phyloP scores from a whole-genome alignment of 2,888 invertebrate species.

The Calephelis perditalis region DNA sequence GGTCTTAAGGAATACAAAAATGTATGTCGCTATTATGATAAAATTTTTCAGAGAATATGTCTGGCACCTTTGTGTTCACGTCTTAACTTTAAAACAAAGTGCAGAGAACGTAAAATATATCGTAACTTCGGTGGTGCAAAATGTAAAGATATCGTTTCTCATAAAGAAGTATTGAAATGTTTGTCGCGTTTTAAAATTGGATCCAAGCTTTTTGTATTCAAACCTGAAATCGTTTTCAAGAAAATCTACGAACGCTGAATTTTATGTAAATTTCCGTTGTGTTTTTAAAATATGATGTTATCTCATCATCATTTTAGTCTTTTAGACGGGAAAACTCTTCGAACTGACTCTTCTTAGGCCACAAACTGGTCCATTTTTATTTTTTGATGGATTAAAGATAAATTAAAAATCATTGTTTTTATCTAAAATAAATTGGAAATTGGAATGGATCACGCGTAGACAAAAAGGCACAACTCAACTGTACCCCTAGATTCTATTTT shows the following conservation, averaged over 20 bases:
- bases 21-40: constrained; percentile 30
- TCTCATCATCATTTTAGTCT: too few species aligned
- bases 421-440: too few species aligned
- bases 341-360: too few species aligned
- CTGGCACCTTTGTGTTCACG: constrained; percentile 7
- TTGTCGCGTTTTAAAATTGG: constrained; percentile 8
- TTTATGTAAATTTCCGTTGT: too few species aligned
- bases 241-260: background rate
- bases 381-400: too few species aligned
- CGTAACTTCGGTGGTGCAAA: constrained; percentile 4
- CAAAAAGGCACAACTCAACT: too few species aligned
- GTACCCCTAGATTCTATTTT: too few species aligned
- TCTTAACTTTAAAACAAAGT: constrained; percentile 12
- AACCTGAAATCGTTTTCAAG: constrained; percentile 21
- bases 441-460: too few species aligned
- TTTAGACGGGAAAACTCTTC: too few species aligned
- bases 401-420: too few species aligned
- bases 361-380: too few species aligned
- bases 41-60: constrained; percentile 12
- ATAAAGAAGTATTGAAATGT: constrained; percentile 8
- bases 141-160: constrained; percentile 12
- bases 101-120: constrained; percentile 6
- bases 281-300: too few species aligned
- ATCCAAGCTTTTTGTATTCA: constrained; percentile 11
- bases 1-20: constrained; percentile 45